Base-by-base conservation (phyloP, 2,113 vertebrate species). In the Vimba vimba region DNA sequence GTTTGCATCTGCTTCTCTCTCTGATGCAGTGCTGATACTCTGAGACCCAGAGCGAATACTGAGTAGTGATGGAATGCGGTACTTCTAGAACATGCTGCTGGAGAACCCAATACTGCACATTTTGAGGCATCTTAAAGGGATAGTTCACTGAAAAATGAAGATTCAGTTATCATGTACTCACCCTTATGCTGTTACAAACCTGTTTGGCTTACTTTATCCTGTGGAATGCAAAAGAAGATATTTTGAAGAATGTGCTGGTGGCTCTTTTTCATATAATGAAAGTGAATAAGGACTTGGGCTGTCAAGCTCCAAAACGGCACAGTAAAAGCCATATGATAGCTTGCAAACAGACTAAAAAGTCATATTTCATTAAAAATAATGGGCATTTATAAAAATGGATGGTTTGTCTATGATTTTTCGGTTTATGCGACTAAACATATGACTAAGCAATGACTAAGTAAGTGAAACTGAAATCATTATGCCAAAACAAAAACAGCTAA, bases 21-120 rank as follows among this genome's bases (percentile, higher is more conserved):
- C 50, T 81, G 50, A 78, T 80, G 82, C 47, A 79, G 62, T 27
- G 50, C 76, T 79, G 76, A 55, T 79, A 59, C 19, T 52, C 8
- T 52, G 62, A 85, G 25, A 11, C 43, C 36, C 73, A 50, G 17
- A 75, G 27, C 33, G 50, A 79, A 85, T 85, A 43, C 84, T 69
- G 76, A 85, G 66, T 78, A 68, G 75, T 27, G 30, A 60, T 81
- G 79, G 39, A 47, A 52, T 69, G 80, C 45, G 13, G 79, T 66
- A 27, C 25, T 81, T 45, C 55, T 79, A 79, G 21, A 62, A 10
- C 43, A n/a, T 10, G 27, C 60, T 80, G 57, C 52, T 57, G 50
- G 19, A 59, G 15, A 78, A 21, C 30, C 30, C 15, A 21, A 2
- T 45, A 27, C 3, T 80, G 19, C 30, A n/a, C 50, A 57, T n/a